phyloP scores from a whole-genome alignment of 1,140 invertebrate genomes.

The Drosophila asahinai region DNA sequence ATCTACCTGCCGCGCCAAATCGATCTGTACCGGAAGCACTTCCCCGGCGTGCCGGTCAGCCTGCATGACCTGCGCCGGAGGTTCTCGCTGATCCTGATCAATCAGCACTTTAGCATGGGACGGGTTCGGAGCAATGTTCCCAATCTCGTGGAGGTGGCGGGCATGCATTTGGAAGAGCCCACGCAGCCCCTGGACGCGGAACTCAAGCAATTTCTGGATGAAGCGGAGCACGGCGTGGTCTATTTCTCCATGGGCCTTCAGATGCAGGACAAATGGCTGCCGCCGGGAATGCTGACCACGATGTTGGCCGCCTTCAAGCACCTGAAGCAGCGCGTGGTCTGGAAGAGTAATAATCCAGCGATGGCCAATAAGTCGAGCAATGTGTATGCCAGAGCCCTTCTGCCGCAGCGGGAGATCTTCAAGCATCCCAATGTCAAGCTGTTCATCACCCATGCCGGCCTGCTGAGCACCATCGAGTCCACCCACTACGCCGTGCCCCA shows the following conservation, averaged over 20 bases:
- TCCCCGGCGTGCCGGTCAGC: constrained; percentile 24
- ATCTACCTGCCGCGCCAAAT: constrained; percentile 66
- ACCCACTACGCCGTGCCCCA: constrained; percentile 64
- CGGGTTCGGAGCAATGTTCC: constrained; percentile 72
- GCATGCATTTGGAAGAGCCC: constrained; percentile 86
- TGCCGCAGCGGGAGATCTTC: constrained; percentile 86
- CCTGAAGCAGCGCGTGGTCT: constrained; percentile 85
- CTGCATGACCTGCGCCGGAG: constrained; percentile 52
- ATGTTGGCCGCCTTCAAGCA: constrained; percentile 31
- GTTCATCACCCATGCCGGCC: constrained; percentile 87
- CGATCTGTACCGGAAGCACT: constrained; percentile 69
- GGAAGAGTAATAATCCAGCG: constrained; percentile 85
- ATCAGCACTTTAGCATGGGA: constrained; percentile 76
- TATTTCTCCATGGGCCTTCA: constrained; percentile 88
- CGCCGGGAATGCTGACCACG: constrained; percentile 75
- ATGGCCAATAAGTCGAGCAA: constrained; percentile 85
- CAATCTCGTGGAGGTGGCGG: constrained; percentile 86
- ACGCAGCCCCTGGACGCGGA: constrained; percentile 55
- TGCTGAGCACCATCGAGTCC: constrained; percentile 85
- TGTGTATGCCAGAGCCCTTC: constrained; percentile 87
- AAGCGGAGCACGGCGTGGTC: constrained; percentile 86
- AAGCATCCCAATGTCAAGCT: constrained; percentile 83
- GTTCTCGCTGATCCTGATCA: constrained; percentile 70
- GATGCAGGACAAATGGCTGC: constrained; percentile 85
- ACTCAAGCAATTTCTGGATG: constrained; percentile 86